Evolutionary conservation across 2,113 vertebrate genomes (phyloP), one percentile per base, ranked within the genome.

Genomic region (Leptocoma aspasia): DNA sequence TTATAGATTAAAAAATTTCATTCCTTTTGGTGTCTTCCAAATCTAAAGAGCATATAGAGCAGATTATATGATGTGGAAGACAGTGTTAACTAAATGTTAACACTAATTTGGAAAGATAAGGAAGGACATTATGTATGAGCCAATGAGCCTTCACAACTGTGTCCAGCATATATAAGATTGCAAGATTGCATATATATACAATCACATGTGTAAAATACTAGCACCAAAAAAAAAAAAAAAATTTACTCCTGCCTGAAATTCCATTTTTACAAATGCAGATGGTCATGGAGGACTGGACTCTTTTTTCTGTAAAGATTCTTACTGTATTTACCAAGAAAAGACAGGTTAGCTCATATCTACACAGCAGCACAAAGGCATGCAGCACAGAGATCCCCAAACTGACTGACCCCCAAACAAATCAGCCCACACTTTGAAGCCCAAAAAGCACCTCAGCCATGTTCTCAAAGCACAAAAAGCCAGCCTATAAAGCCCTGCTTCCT

Each of bases 101-200:
- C 4, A 65, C 14, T 44, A 10, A 45, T 65, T 87, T 66, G 41
- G 60, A 75, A 92, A 91, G 71, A 57, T 47, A n/a, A 27, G 26
- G 31, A 69, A 80, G 28, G 26, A 69, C 10, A 15, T 33, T 15
- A 72, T 52, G 50, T 39, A 45, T 1, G 3, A 92, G 35, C 0
- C 1, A 90, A 72, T 5, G 2, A 47, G 15, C 59, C 28, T 82
- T 76, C 17, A 35, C 35, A 57, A 17, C 28, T 11, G 7, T 24
- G 15, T 33, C 23, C 13, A 22, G 37, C 11, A 9, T 10, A 30
- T 14, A 2, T 10, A 27, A 69, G 26, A 65, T 4, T 18, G 3
- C 14, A 52, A 52, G 47, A 63, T 0, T 30, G 10, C 1, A 2
- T 7, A 9, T 21, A 4, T 21, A 11, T 21, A 41, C 7, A 56